Conservation (phyloP, 2,888 invertebrate species). For the Latrodectus elegans region DNA sequence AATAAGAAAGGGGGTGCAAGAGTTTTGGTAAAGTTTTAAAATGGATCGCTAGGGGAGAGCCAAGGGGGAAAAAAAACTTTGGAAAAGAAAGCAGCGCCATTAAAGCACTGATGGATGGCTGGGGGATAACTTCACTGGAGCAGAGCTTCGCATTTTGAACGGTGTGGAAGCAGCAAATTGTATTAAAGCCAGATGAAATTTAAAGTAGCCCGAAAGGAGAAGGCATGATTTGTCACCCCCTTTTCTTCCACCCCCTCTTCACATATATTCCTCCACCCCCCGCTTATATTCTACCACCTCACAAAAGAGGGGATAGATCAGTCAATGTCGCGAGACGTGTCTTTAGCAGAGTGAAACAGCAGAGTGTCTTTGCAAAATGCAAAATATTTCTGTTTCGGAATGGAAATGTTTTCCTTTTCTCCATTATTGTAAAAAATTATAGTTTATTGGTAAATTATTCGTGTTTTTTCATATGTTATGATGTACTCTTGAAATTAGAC, state of each 20-base stretch:
- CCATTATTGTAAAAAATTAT: too few relatives aligned
- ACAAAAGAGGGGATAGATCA: constrained; percentile 23
- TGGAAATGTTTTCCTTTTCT: constrained; percentile 6
- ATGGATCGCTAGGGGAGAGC: constrained; percentile 15
- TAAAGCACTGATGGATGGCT: constrained; percentile 50
- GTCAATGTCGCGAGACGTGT: constrained; percentile 40
- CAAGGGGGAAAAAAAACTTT: constrained; percentile 3
- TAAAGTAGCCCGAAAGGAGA: constrained; percentile 59
- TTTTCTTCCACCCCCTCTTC: constrained; percentile 12
- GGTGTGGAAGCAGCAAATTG: constrained; percentile 63
- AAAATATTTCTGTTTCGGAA: constrained; percentile 2
- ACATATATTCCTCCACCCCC: constrained; percentile 15
- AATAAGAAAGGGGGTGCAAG: constrained; percentile 16
- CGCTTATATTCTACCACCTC: not conserved
- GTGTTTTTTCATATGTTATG: too few relatives aligned
- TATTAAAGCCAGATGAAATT: constrained; percentile 65
- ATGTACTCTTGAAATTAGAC: too few relatives aligned
- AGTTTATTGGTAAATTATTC: too few relatives aligned
- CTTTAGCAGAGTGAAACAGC: constrained; percentile 8
- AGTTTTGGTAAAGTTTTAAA: constrained; percentile 10
- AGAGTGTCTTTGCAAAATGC: constrained; percentile 5
- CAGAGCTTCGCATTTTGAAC: constrained; percentile 44
- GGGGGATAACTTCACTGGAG: constrained; percentile 11
- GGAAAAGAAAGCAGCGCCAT: constrained; percentile 43
- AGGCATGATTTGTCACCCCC: constrained; percentile 59